Conservation (phyloP, 2,888 invertebrate genomes). For the Plutella xylostella region DNA sequence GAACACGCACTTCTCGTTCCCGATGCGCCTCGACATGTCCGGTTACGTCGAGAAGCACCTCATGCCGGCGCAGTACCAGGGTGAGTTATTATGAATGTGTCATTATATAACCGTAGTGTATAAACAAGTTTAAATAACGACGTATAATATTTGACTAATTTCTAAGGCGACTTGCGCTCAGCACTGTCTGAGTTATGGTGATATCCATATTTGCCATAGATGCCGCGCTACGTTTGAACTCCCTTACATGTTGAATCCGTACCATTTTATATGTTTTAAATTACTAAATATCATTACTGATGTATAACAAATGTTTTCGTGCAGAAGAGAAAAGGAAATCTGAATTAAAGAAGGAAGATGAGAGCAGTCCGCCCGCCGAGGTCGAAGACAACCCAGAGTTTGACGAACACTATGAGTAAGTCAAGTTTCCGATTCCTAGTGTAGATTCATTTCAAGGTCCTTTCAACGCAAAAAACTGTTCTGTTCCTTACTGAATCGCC, state of each 20-base stretch:
- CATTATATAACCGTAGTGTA: too few species aligned
- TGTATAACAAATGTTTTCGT: not conserved
- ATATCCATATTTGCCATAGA: too few species aligned
- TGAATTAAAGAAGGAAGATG: conserved; percentile 49
- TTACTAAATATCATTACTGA: not conserved
- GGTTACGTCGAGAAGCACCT: conserved; percentile 94
- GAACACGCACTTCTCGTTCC: conserved; percentile 97
- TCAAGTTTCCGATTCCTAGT: conserved; percentile 15
- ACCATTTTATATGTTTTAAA: not conserved
- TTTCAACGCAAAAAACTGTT: too few species aligned
- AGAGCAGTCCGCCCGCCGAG: conserved; percentile 47
- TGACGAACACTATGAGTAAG: conserved; percentile 82
- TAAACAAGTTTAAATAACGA: too few species aligned
- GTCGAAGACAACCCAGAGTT: conserved; percentile 62
- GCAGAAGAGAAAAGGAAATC: conserved; percentile 73
- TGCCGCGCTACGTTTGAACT: not conserved
- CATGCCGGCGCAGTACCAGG: conserved; percentile 89
- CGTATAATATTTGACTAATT: too few species aligned
- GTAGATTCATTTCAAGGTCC: not conserved
- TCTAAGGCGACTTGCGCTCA: too few species aligned
- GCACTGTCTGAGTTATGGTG: too few species aligned
- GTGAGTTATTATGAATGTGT: conserved; percentile 37
- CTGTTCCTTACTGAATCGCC: too few species aligned
- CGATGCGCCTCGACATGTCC: conserved; percentile 92
- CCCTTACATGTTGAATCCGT: not conserved